Base-by-base conservation (phyloP, 2,888 invertebrate genomes). In the Pseudanteris insignis region DNA sequence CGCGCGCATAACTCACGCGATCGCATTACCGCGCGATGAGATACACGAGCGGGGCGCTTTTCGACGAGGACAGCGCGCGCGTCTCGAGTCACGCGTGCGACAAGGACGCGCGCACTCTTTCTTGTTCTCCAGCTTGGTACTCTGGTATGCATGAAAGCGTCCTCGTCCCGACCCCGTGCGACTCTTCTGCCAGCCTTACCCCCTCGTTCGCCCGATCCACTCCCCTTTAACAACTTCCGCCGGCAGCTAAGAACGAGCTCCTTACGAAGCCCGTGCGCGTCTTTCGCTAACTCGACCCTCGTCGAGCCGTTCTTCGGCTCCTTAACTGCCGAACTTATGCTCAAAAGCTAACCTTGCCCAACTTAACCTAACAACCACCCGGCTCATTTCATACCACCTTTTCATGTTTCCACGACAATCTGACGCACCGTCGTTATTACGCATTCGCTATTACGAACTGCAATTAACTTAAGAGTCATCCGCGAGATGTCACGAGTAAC, bases 101-200 rank as follows among this genome's bases (percentile, higher is more conserved):
- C 46, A 29, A 24, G 37, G 54, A 37, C 21, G 26, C 26, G 11
- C 46, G 15, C 33, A 46, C 30, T 44, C 54, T 54, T 54, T 44
- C 43, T 43, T 36, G 37, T 36, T 53, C 43, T 43, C 46, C 25
- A 8, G 33, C 48, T 13, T 12, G 61, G 64, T 74, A 76, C 78
- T 78, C 71, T 66, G 73, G 76, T 78, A 79, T 79, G 78, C 79
- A 79, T 78, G 79, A 79, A 76, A 76, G 75, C 76, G 71, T 70
- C 71, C 68, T 63, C 67, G 67, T 71, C 71, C 69, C 70, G n/a
- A n/a, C n/a, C n/a, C n/a, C n/a, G n/a, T n/a, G n/a, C n/a, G n/a
- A n/a, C n/a, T n/a, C n/a, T n/a, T n/a, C n/a, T n/a, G n/a, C n/a
- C n/a, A n/a, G n/a, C n/a, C n/a, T n/a, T n/a, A n/a, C n/a, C n/a